Evolutionary conservation across 2,797 vertebrate species (phyloP), one percentile per base, ranked within the genome.

Genomic region (Sebastes wilsoni): DNA sequence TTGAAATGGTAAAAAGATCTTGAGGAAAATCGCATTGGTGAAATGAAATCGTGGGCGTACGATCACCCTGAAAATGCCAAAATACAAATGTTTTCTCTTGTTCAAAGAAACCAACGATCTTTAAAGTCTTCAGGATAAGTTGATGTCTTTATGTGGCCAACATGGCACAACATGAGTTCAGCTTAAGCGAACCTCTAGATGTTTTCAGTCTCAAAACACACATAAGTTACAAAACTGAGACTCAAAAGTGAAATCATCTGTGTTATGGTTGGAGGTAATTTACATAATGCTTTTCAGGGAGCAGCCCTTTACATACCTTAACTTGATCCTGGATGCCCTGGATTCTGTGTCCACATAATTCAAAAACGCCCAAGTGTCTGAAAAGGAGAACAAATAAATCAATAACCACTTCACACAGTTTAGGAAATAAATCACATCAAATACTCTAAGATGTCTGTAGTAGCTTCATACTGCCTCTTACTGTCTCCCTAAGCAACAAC

Each of bases 291-390:
- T 66, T 80, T 86, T 80, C 16, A 69, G 58, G 68, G 27, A 84
- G 66, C 42, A 81, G 30, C 70, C 18, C 32, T n/a, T 77, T 65
- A 77, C 92, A 79, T 94, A 94, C 93, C 92, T 93, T 76, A 85
- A 88, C 10, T 88, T 72, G 71, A 84, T 80, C 32, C 79, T 62
- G 10, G 82, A 46, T 75, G 66, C 1, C 11, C 62, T 56, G 80
- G 74, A 79, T 73, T 80, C 64, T 72, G 54, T 65, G 42, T 85
- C 82, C 75, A 38, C 83, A 71, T 66, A 81, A 27, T 69, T 69
- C 16, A 65, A 27, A 66, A 83, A 20, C 10, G 5, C 7, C 13
- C 8, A 32, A 62, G 6, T 1, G n/a, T 77, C 89, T 90, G 32
- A 34, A 67, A 66, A 22, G 6, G 11, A 42, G 3, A 10, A 12